Conservation (phyloP, 2,797 vertebrate genomes). For the Falco rusticolus region DNA sequence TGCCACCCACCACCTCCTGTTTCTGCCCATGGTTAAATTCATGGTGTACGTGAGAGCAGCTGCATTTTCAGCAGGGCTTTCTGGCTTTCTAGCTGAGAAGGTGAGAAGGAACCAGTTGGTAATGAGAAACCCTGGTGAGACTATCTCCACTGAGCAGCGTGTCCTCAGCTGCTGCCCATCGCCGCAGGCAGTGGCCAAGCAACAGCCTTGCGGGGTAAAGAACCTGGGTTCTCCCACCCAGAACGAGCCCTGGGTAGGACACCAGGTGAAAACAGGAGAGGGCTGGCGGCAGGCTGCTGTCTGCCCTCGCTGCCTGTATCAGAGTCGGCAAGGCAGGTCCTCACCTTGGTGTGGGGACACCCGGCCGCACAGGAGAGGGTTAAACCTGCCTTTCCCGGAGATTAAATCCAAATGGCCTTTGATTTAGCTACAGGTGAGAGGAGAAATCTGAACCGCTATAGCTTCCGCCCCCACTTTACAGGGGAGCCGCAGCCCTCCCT, state of each 20-base stretch:
- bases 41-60: accelerated
- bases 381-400: constrained; percentile 18
- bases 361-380: neutral
- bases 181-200: accelerated
- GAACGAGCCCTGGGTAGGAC: no score
- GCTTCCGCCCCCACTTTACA: neutral
- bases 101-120: neutral
- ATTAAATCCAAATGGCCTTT: constrained; percentile 36
- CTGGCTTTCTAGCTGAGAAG: neutral
- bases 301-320: neutral
- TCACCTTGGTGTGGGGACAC: accelerated
- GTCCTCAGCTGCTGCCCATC: neutral
- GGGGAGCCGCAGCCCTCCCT: neutral
- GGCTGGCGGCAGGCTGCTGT: neutral
- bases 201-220: accelerated
- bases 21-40: neutral
- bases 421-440: constrained; percentile 52
- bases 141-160: accelerated
- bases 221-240: accelerated
- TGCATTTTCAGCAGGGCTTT: neutral
- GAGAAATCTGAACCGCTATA: neutral
- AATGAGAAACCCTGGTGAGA: neutral
- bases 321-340: neutral
- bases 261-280: accelerated
- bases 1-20: accelerated